Evolutionary conservation across 2,797 vertebrate genomes (phyloP), one percentile per base, ranked within the genome.

Genomic region (Lutjanus argentimaculatus): DNA sequence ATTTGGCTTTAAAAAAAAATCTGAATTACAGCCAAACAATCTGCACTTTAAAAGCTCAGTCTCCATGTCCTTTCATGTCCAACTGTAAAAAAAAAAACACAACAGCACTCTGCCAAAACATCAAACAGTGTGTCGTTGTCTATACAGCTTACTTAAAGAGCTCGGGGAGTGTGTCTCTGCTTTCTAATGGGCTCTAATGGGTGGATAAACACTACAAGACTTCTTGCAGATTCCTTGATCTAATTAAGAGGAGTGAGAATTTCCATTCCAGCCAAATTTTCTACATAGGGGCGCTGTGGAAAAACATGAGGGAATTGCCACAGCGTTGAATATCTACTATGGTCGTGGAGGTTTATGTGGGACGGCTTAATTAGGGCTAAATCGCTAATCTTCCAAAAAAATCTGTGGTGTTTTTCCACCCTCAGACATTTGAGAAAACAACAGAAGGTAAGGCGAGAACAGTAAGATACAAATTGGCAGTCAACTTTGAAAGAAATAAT

Each of bases 161-260:
- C 85, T 86, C 8, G 10, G 86, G 84, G 88, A 91, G 73, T 53
- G 82, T 21, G 80, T 76, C 73, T 89, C 66, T 75, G 66, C 81
- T 73, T 87, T 86, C 85, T 93, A 94, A 94, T 93, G 75, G 84
- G 77, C 85, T 88, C 69, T 92, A 91, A 92, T 92, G 88, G 83
- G 70, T 82, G 74, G 77, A 90, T 90, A 91, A 92, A 93, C 89
- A 91, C 76, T 78, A 88, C 80, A 88, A 84, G 84, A 88, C 79
- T 63, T 88, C 77, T 86, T 36, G 62, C 80, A 77, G 83, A 90
- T 84, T 90, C 77, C 79, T 87, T 88, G 80, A 92, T 91, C 91
- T 92, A 91, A 92, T 93, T 91, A 92, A 86, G 84, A 85, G 69
- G 70, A 85, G 84, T 72, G 78, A 84, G 70, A 89, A 88, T 89